Evolutionary conservation across 2,113 vertebrate genomes (phyloP).

Genomic region (Vidua chalybeata): DNA sequence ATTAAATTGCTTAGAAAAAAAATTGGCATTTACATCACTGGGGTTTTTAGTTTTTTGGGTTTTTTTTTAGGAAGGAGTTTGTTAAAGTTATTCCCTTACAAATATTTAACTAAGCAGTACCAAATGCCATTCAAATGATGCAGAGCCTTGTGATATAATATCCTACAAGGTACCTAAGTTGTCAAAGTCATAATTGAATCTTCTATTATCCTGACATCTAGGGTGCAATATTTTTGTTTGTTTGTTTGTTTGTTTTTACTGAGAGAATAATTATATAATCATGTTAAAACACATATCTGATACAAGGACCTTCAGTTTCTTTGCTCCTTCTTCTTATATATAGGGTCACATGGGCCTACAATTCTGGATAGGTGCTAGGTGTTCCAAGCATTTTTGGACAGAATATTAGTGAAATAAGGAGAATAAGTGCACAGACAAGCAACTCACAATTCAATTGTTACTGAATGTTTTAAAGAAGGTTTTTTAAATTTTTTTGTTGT

Average conservation of each 20-base stretch:
- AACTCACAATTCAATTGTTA: not conserved
- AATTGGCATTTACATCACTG: not conserved
- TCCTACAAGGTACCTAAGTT: not conserved
- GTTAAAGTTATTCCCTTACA: not conserved
- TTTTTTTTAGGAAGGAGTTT: not conserved
- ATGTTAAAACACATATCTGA: not conserved
- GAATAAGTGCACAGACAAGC: not conserved
- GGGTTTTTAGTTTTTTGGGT: not conserved
- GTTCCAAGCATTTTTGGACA: not conserved
- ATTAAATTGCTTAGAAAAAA: not conserved
- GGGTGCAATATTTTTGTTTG: not conserved
- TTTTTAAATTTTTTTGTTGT: too few species aligned
- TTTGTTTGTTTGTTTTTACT: not conserved
- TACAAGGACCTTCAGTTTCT: not conserved
- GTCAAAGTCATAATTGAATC: not conserved
- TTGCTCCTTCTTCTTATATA: not conserved
- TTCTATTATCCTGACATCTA: not conserved
- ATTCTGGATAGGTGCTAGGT: not conserved
- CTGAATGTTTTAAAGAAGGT: not conserved
- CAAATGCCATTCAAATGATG: not conserved
- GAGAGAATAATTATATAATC: not conserved
- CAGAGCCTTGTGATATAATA: not conserved
- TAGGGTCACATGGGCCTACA: not conserved
- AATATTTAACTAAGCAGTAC: not conserved
- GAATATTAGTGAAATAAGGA: not conserved